Percentiles rank a stretch among this genome's conserved stretches.
Conservation (phyloP, 2,113 vertebrate genomes). For the Dipodomys ordii region DNA sequence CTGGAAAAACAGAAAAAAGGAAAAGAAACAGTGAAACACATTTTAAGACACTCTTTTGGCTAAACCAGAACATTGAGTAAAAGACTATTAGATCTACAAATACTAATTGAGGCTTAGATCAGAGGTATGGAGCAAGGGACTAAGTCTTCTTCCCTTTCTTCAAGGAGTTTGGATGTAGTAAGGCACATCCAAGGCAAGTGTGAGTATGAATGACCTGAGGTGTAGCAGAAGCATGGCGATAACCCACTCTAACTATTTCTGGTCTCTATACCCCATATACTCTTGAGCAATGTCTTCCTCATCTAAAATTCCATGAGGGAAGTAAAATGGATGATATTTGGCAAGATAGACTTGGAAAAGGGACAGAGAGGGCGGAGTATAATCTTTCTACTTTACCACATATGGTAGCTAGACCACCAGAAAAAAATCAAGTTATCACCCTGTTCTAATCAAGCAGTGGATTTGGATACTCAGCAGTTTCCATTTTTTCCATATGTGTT, state of each 20-base stretch:
- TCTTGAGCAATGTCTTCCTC: not conserved
- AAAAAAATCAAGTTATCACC: conserved; percentile 35
- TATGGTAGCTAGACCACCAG: not conserved
- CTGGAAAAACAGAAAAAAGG: conserved; percentile 84
- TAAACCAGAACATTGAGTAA: not conserved
- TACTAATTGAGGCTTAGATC: not conserved
- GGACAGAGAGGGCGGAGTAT: not conserved
- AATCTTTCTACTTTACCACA: conserved; percentile 48
- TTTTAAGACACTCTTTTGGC: not conserved
- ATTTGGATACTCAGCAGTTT: conserved; percentile 55
- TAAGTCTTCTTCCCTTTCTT: not conserved
- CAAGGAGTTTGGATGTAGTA: not conserved
- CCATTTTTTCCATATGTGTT: conserved; percentile 29
- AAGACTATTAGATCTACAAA: not conserved
- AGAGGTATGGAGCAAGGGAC: not conserved
- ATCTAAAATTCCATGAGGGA: not conserved
- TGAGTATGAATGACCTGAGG: not conserved
- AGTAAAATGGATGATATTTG: not conserved
- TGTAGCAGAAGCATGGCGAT: not conserved
- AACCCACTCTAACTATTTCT: not conserved
- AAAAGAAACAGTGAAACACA: not conserved
- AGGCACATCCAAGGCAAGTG: not conserved
- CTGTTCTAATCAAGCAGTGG: conserved; percentile 60
- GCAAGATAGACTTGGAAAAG: conserved; percentile 27
- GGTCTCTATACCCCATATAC: not conserved